Base-by-base conservation (phyloP, 2,113 vertebrate genomes). In the Hipposideros armiger region DNA sequence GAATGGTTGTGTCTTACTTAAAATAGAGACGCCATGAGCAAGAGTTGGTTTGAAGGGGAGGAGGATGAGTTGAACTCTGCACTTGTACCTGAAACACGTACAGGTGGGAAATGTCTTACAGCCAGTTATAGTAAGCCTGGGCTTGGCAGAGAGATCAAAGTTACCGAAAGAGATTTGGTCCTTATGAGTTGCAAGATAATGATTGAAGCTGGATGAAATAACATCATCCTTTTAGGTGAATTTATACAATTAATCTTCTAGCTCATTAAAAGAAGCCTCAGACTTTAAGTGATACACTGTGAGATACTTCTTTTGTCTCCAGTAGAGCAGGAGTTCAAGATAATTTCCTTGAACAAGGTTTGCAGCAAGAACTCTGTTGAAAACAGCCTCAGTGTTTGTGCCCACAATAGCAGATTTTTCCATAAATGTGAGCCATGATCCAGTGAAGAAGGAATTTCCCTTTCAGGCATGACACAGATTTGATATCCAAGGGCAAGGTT, bases 401-500 rank as follows among this genome's bases (percentile, higher is more conserved):
- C 69, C 50, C 87, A 0, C 47, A 94, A 90, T 67, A 97, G 1
- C 82, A 93, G 86, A 50, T 24, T 67, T 60, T 90, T 81, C 56
- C 50, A 26, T 32, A 40, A 90, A 80, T 42, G 19, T 89, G 92
- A 95, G 28, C 72, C n/a, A 77, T 90, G 95, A 97, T 93, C 76
- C 91, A 92, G 52, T 13, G 95, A 80, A 95, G 96, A 91, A 74
- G 36, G 36, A 0, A 0, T 82, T 90, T 89, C 56, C 78, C 92
- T 98, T 95, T 97, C 85, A 96, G 90, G 87, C 90, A 80, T 94
- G 95, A 81, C 96, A 88, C 69, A 45, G 54, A 40, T 96, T 97
- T 97, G 95, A 92, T 98, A 97, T 97, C 93, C 74, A 97, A 98
- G 98, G 97, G 89, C 95, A 91, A 89, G 69, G 90, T 96, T 97